Conservation (phyloP, 2,888 invertebrate genomes). For the Drosophila kokeensis region DNA sequence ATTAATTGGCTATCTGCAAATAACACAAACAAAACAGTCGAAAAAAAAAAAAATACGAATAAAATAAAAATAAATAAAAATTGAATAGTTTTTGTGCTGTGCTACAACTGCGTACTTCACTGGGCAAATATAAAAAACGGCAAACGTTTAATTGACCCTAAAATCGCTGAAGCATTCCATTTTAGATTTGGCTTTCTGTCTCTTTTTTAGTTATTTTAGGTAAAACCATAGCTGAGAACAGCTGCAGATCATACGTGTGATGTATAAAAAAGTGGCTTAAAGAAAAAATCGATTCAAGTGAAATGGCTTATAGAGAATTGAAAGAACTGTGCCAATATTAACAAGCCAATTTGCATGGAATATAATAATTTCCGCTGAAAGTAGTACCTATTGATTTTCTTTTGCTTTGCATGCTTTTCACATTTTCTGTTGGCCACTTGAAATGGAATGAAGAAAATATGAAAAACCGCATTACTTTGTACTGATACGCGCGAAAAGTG, state of each 20-base stretch:
- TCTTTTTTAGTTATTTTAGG: conserved; percentile 10
- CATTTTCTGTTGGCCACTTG: conserved; percentile 22
- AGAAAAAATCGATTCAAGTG: conserved; percentile 11
- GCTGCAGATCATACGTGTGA: conserved; percentile 12
- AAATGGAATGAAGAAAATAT: conserved; percentile 47
- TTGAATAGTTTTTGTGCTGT: conserved; percentile 33
- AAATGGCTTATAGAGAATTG: neutral
- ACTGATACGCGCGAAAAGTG: conserved; percentile 34
- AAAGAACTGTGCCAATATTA: conserved; percentile 14
- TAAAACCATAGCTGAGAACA: conserved; percentile 1
- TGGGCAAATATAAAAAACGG: conserved; percentile 68
- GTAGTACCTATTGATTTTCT: conserved; percentile 68
- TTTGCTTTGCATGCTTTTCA: conserved; percentile 12
- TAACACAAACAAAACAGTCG: conserved; percentile 14
- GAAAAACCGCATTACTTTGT: conserved; percentile 62
- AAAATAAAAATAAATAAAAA: conserved; percentile 24
- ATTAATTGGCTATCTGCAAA: conserved; percentile 50
- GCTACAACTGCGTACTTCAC: conserved; percentile 41
- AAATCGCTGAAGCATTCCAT: conserved; percentile 72
- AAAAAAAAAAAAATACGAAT: conserved; percentile 10
- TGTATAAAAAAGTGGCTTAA: neutral
- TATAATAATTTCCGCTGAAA: conserved; percentile 39
- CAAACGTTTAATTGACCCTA: conserved; percentile 77
- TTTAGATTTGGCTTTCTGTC: conserved; percentile 19
- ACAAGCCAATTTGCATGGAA: conserved; percentile 44